These are phyloP conservation scores for Chelmon rostratus DNA, from an alignment of 2,797 vertebrate genomes.

Conservation along the genomic window DNA sequence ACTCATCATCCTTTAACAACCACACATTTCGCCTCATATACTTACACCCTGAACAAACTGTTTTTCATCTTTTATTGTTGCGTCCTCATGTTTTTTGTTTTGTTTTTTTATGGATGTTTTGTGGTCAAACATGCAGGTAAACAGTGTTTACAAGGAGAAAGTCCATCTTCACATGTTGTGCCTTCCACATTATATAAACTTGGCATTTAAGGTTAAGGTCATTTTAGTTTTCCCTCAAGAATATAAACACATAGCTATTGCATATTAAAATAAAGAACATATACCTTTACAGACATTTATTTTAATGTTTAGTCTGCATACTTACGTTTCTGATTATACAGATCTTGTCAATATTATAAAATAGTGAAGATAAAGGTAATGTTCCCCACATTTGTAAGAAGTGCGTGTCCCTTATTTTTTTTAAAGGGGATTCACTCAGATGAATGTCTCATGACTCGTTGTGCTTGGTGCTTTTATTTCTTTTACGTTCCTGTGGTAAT, in stretches of 20 bases:
- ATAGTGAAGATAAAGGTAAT: background rate
- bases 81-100: background rate
- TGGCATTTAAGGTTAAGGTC: background rate
- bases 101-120: no score
- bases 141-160: background rate
- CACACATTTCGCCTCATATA: background rate
- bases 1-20: background rate
- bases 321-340: background rate
- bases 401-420: background rate
- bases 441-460: background rate
- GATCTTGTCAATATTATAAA: background rate
- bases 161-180: background rate
- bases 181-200: no score
- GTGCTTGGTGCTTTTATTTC: background rate
- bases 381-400: background rate
- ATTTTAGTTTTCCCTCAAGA: background rate
- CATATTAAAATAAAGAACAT: background rate
- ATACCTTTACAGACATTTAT: background rate
- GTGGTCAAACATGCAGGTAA: background rate
- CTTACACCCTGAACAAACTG: no score
- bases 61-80: background rate
- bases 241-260: background rate
- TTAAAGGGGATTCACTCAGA: background rate
- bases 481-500: background rate
- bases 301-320: background rate